A percentile compares a stretch with the other conserved stretches of the same genome.
Evolutionary conservation across 92 coral and sea anemone species (phyloP).

Genomic region (Galaxea fascicularis): DNA sequence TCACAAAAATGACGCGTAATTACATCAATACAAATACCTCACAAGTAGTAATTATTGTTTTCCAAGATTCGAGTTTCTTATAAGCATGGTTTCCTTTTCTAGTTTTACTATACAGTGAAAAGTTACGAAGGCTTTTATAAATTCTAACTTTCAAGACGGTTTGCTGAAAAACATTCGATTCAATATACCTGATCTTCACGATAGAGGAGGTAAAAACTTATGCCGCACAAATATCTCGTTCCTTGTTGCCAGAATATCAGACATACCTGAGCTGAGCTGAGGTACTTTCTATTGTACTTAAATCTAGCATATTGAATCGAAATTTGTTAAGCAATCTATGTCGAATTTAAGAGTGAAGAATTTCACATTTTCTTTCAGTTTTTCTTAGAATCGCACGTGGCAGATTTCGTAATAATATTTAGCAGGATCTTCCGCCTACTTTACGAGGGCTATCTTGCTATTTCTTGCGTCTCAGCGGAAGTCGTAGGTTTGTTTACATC

Average conservation of each 20-base stretch:
- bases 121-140: no score
- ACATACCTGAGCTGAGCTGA: no score
- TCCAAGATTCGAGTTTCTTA: neutral
- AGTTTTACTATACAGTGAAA: no score
- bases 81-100: neutral
- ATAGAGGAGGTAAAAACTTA: no score
- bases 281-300: no score
- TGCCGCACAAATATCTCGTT: no score
- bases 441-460: neutral
- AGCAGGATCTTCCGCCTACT: neutral
- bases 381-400: neutral
- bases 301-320: slow-evolving; percentile 4
- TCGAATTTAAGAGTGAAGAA: neutral
- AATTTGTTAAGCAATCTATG: neutral
- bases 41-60: neutral
- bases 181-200: no score
- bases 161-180: no score
- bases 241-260: no score
- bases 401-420: neutral
- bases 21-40: neutral
- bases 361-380: neutral
- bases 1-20: neutral
- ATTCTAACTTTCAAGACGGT: no score
- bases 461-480: slow-evolving; percentile 20
- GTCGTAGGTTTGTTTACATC: slow-evolving; percentile 47